A percentile compares a stretch with the other conserved stretches of the same genome.
These are phyloP conservation scores for Quadriops clusia DNA, from an alignment of 2,888 invertebrate species.

Conservation along the genomic window DNA sequence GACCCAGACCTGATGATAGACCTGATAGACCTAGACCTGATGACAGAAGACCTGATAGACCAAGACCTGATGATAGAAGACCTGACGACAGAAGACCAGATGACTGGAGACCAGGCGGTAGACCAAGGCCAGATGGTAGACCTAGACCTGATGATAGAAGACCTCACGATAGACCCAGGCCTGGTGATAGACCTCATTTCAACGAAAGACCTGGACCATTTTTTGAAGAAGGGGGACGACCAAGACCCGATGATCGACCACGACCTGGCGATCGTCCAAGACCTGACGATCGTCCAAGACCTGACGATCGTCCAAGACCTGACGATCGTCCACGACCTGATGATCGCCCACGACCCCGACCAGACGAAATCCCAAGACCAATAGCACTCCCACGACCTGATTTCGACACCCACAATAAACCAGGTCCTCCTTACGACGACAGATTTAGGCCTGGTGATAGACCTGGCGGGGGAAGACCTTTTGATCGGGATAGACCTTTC, in stretches of 20 bases:
- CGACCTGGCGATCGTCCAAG: conserved; percentile 1
- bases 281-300: conserved; percentile 7
- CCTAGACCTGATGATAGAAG: conserved; percentile 5
- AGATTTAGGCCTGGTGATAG: conserved; percentile 1
- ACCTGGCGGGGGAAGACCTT: too few relatives aligned
- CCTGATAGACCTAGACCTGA: conserved; percentile 10
- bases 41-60: conserved; percentile 11
- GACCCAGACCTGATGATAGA: too few relatives aligned
- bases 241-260: background rate
- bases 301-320: conserved; percentile 4
- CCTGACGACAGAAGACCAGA: conserved; percentile 12
- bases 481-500: too few relatives aligned
- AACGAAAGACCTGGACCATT: too few relatives aligned
- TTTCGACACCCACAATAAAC: conserved; percentile 6
- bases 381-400: too few relatives aligned
- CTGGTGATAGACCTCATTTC: too few relatives aligned
- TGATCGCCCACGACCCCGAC: conserved; percentile 1
- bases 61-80: conserved; percentile 13
- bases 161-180: too few relatives aligned
- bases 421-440: conserved; percentile 2
- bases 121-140: conserved; percentile 16
- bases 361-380: conserved; percentile 4
- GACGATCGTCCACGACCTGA: conserved; percentile 2
- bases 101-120: conserved; percentile 5
- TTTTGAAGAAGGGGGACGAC: too few relatives aligned